Conservation (phyloP, 2,888 invertebrate species). For the Pasiphila rectangulata region DNA sequence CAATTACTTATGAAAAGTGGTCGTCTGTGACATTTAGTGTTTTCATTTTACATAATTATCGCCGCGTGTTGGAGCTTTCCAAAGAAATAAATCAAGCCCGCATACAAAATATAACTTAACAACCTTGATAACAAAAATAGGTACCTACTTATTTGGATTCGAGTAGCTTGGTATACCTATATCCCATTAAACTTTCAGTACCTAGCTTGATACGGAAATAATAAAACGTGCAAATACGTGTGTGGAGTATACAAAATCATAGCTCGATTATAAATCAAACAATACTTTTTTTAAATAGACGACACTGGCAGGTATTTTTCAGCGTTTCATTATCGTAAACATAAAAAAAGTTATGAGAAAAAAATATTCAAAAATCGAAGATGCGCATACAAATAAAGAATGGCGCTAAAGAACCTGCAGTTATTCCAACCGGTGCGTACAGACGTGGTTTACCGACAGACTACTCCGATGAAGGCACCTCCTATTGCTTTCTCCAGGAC, state of each 20-base stretch:
- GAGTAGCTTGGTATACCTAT: too few relatives aligned
- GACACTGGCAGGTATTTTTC: too few relatives aligned
- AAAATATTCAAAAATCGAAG: slow-evolving; percentile 29
- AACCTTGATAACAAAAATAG: neutral
- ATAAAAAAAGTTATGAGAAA: slow-evolving; percentile 11
- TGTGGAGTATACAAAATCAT: too few relatives aligned
- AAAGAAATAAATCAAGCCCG: slow-evolving; percentile 15
- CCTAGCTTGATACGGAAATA: too few relatives aligned
- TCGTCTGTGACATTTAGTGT: slow-evolving; percentile 4
- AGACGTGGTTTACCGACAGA: slow-evolving; percentile 62
- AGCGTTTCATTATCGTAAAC: too few relatives aligned
- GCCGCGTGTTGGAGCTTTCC: slow-evolving; percentile 2
- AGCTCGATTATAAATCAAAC: too few relatives aligned
- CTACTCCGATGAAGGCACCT: slow-evolving; percentile 66
- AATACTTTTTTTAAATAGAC: too few relatives aligned
- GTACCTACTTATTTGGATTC: neutral
- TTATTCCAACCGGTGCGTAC: slow-evolving; percentile 58
- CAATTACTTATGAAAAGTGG: slow-evolving; percentile 1
- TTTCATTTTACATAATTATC: too few relatives aligned
- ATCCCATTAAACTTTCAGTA: too few relatives aligned
- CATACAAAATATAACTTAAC: slow-evolving; percentile 5
- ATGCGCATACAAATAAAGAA: slow-evolving; percentile 41
- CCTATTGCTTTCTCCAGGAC: slow-evolving; percentile 61
- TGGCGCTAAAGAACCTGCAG: slow-evolving; percentile 71
- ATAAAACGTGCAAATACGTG: too few relatives aligned